Evolutionary conservation across 2,888 invertebrate species (phyloP).

Genomic region (Endotricha flammealis): DNA sequence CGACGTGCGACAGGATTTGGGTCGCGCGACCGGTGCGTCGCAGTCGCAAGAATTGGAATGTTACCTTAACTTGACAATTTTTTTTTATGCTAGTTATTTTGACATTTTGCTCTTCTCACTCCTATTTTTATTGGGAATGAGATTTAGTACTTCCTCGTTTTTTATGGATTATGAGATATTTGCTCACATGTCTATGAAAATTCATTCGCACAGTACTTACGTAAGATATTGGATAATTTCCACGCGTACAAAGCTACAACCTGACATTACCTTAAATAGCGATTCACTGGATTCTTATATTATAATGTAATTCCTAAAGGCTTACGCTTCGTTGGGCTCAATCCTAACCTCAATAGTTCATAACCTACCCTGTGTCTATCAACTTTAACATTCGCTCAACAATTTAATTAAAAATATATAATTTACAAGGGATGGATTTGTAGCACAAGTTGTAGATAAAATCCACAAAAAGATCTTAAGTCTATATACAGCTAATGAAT

Average conservation of each 20-base stretch:
- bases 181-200: too few species aligned
- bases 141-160: too few species aligned
- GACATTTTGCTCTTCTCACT: too few species aligned
- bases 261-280: constrained; percentile 1
- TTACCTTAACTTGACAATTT: too few species aligned
- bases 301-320: constrained; percentile 26
- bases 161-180: too few species aligned
- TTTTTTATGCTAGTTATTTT: too few species aligned
- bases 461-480: constrained; percentile 16
- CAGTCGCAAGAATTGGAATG: too few species aligned
- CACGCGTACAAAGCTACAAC: constrained; percentile 11
- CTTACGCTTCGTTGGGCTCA: constrained; percentile 57
- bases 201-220: too few species aligned
- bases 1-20: too few species aligned
- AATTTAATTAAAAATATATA: constrained; percentile 28
- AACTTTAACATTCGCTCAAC: constrained; percentile 44
- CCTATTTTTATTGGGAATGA: too few species aligned
- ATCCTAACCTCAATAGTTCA: constrained; percentile 51
- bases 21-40: too few species aligned
- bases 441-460: constrained; percentile 39
- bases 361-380: constrained; percentile 63
- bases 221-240: too few species aligned
- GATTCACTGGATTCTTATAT: constrained; percentile 21
- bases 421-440: constrained; percentile 46
- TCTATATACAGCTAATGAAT: background rate